Base-by-base conservation (phyloP, 2,888 invertebrate genomes). In the Hipparchia semele region DNA sequence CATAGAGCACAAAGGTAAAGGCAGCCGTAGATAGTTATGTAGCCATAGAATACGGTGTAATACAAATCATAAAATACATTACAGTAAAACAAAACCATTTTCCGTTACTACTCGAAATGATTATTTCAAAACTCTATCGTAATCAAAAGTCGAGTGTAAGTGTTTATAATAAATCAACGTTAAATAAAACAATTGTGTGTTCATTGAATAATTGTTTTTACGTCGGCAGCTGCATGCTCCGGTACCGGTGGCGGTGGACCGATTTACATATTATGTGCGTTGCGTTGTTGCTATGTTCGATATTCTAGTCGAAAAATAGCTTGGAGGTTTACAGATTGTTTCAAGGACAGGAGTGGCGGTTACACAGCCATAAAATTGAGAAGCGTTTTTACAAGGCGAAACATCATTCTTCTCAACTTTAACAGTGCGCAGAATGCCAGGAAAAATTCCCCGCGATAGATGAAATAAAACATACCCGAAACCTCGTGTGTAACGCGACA, bases 201-300 rank as follows among this genome's bases (percentile, higher is more conserved):
- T 71, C 58, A 64, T 56, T 71, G 67, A 73, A 70, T 67, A 54
- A 75, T 75, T 75, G 73, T 70, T 70, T 70, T 64, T 8, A 12
- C 51, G 51, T 59, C 68, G 68, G 72, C 74, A 75, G 74, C 74
- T 75, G 74, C 74, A 67, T 45, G 65, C 53, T 33, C 51, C 59
- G 65, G 33, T 9, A 23, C 23, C 23, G 23, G 23, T 23, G 23
- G 39, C 39, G 23, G 33, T 45, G 23, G 56, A 59, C 46, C 58
- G 46, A 51, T 68, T 68, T 62, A 62, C 23, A 23, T 23, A 23
- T 23, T 39, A 39, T 64, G 10, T 64, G 65, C 65, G 39, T 53
- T 53, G 53, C 53, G 49, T 64, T 65, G 65, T 39, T 65, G 65
- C 65, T 65, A 65, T 51, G 65, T 51, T 6, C 51, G 33, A 12